These are phyloP conservation scores for Hemithea aestivaria DNA, from an alignment of 2,888 invertebrate species.

Conservation along the genomic window DNA sequence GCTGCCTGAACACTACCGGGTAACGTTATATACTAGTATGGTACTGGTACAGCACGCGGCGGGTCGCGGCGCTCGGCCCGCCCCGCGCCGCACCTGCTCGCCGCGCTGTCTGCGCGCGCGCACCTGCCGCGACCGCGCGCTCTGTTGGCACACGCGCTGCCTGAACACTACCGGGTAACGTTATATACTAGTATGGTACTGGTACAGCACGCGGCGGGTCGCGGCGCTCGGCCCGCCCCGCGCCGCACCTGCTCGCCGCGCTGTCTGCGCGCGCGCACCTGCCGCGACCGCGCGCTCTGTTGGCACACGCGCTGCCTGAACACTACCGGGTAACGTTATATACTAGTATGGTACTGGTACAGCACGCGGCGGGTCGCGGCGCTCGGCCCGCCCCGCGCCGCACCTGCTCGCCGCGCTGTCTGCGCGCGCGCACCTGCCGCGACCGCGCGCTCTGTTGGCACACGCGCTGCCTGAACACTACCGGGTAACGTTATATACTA, in stretches of 20 bases:
- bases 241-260: constrained; percentile 92
- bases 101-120: constrained; percentile 84
- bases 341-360: too few relatives aligned
- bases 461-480: too few relatives aligned
- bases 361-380: too few relatives aligned
- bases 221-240: constrained; percentile 67
- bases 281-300: constrained; percentile 76
- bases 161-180: constrained; percentile 49
- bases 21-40: background rate
- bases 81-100: constrained; percentile 88
- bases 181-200: too few relatives aligned
- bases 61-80: constrained; percentile 71
- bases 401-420: too few relatives aligned
- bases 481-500: too few relatives aligned
- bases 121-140: constrained; percentile 81
- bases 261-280: constrained; percentile 82
- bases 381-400: too few relatives aligned
- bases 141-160: constrained; percentile 65
- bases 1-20: constrained; percentile 53
- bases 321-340: constrained; percentile 36
- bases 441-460: too few relatives aligned
- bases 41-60: constrained; percentile 20
- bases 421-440: too few relatives aligned
- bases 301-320: constrained; percentile 66
- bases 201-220: constrained; percentile 41